phyloP scores from a whole-genome alignment of 2,888 invertebrate genomes.

The Pyrocoelia pectoralis region DNA sequence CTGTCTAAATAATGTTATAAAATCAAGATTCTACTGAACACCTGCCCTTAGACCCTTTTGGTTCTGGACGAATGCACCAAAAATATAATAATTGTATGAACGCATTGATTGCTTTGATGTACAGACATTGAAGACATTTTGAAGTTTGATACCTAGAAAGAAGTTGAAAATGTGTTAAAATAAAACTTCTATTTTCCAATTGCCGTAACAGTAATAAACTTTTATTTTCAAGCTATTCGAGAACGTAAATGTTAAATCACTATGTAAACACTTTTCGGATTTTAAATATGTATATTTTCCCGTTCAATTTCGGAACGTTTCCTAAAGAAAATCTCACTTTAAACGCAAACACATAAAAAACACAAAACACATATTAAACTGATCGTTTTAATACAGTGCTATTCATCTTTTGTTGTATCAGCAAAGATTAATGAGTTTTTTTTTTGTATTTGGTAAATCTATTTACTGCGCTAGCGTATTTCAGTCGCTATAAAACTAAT shows the following conservation, averaged over 20 bases:
- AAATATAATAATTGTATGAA: too few relatives aligned
- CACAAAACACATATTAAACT: constrained; percentile 5
- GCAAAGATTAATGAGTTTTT: constrained; percentile 11
- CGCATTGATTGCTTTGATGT: too few relatives aligned
- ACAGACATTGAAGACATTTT: too few relatives aligned
- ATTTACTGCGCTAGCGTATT: constrained; percentile 23
- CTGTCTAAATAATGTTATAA: too few relatives aligned
- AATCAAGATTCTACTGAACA: too few relatives aligned
- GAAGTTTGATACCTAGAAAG: too few relatives aligned
- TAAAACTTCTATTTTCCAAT: too few relatives aligned
- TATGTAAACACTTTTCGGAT: neutral
- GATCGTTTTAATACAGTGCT: neutral
- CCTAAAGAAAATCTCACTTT: neutral
- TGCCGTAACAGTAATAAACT: too few relatives aligned
- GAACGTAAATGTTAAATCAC: neutral
- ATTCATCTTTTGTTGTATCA: constrained; percentile 11
- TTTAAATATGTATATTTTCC: neutral
- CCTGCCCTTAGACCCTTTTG: too few relatives aligned
- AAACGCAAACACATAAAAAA: neutral
- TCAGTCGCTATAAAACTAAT: constrained; percentile 42
- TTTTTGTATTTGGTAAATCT: constrained; percentile 18
- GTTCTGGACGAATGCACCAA: too few relatives aligned
- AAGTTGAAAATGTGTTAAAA: too few relatives aligned
- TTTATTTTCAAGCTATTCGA: neutral
- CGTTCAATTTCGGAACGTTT: neutral